Conservation (phyloP, 2,888 invertebrate genomes). For the Tholera decimalis region DNA sequence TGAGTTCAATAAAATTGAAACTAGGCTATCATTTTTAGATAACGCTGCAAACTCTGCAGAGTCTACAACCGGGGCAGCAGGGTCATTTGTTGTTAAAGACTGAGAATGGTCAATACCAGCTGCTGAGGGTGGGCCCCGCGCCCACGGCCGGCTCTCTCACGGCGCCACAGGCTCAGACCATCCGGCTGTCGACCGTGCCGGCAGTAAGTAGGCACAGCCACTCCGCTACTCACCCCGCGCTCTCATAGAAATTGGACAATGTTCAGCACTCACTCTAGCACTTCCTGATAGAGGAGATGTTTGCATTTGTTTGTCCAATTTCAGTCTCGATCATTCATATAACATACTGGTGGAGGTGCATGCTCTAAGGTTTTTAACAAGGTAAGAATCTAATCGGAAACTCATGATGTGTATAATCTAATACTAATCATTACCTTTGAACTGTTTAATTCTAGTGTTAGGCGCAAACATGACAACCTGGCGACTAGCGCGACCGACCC, state of each 20-base stretch:
- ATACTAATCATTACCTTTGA: slow-evolving; percentile 65
- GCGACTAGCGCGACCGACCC: slow-evolving; percentile 24
- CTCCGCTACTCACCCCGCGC: slow-evolving; percentile 62
- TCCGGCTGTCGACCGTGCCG: slow-evolving; percentile 97
- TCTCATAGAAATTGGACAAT: slow-evolving; percentile 62
- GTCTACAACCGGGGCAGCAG: slow-evolving; percentile 96
- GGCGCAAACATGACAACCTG: slow-evolving; percentile 52
- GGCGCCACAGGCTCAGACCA: slow-evolving; percentile 93
- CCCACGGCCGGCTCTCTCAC: slow-evolving; percentile 92
- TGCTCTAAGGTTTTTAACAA: slow-evolving; percentile 82
- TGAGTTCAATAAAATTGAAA: slow-evolving; percentile 80
- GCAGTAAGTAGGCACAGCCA: slow-evolving; percentile 95
- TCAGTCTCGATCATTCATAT: slow-evolving; percentile 82
- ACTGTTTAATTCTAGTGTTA: slow-evolving; percentile 63
- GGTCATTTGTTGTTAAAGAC: slow-evolving; percentile 98
- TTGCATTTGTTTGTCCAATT: slow-evolving; percentile 74
- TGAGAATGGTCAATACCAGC: slow-evolving; percentile 98
- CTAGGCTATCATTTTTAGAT: slow-evolving; percentile 93
- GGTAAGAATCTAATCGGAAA: slow-evolving; percentile 77
- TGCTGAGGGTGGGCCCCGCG: slow-evolving; percentile 97
- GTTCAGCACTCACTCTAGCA: slow-evolving; percentile 42
- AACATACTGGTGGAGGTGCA: slow-evolving; percentile 84
- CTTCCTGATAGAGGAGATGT: slow-evolving; percentile 43
- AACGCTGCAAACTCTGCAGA: slow-evolving; percentile 96
- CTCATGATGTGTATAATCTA: slow-evolving; percentile 68